These are phyloP conservation scores for Stegophylla sp. DNA, from an alignment of 2,888 invertebrate species.

Conservation along the genomic window DNA sequence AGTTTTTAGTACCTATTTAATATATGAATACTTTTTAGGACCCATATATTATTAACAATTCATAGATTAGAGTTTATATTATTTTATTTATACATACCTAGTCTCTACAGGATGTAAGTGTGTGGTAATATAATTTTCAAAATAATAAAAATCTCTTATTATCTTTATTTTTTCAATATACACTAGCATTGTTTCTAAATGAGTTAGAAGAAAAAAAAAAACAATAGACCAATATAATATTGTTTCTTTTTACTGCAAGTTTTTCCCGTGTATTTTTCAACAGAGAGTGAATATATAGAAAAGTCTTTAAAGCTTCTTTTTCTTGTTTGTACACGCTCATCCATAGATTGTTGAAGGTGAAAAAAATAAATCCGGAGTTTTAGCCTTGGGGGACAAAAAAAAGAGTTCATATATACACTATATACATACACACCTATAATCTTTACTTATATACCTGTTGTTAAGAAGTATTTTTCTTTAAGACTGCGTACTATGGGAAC, in stretches of 20 bases:
- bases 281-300: slow-evolving; percentile 4
- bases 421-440: neutral
- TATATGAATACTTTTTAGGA: no score
- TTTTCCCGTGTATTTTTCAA: slow-evolving; percentile 6
- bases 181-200: no score
- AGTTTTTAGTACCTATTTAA: no score
- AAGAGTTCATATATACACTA: neutral
- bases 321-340: slow-evolving; percentile 26
- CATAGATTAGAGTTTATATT: no score
- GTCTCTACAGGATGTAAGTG: no score
- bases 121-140: no score
- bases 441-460: neutral
- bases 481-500: slow-evolving; percentile 11
- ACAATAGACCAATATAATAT: slow-evolving; percentile 2
- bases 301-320: slow-evolving; percentile 43
- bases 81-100: no score
- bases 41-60: no score
- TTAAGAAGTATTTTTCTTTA: slow-evolving; percentile 19
- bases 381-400: slow-evolving; percentile 15
- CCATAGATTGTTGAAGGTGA: slow-evolving; percentile 17
- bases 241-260: slow-evolving; percentile 1
- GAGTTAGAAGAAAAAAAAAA: neutral
- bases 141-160: no score
- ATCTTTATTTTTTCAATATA: no score
- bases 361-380: slow-evolving; percentile 32